Percentiles rank a stretch among this genome's conserved stretches.
Evolutionary conservation across 92 coral and sea anemone species (phyloP).

Genomic region (Palythoa grandiflora): DNA sequence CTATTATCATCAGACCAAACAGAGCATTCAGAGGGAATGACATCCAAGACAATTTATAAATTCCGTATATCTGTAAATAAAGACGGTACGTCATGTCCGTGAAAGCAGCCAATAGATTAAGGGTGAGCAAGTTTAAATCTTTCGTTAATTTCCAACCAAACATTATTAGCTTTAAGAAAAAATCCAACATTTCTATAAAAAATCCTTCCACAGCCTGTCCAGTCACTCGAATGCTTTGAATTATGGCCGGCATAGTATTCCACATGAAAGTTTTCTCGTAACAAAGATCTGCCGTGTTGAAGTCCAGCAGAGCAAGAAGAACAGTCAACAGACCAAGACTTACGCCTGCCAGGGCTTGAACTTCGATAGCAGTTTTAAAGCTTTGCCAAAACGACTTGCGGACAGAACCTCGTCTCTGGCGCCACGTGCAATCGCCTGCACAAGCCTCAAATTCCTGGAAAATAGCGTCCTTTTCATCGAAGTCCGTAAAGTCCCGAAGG

Average conservation of each 20-base stretch:
- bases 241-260: constrained; percentile 58
- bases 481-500: constrained; percentile 51
- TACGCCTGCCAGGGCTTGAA: constrained; percentile 66
- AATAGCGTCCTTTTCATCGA: constrained; percentile 58
- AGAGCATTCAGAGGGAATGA: constrained; percentile 59
- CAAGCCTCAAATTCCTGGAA: constrained; percentile 69
- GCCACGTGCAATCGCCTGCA: constrained; percentile 71
- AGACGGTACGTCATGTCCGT: constrained; percentile 67
- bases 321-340: constrained; percentile 56
- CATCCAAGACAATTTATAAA: constrained; percentile 69
- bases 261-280: constrained; percentile 53
- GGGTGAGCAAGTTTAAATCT: constrained; percentile 67
- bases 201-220: constrained; percentile 66
- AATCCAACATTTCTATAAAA: constrained; percentile 68
- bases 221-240: constrained; percentile 68
- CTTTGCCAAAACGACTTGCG: constrained; percentile 3
- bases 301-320: constrained; percentile 65
- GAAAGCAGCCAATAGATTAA: constrained; percentile 72
- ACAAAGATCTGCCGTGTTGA: constrained; percentile 77
- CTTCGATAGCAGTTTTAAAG: constrained; percentile 52
- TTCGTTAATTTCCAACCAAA: constrained; percentile 63
- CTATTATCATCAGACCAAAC: constrained; percentile 45
- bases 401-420: constrained; percentile 48
- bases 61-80: constrained; percentile 57
- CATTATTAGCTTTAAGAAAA: constrained; percentile 53